These are phyloP conservation scores for Perognathus longimembris DNA, from an alignment of 2,113 vertebrate genomes.

Conservation along the genomic window DNA sequence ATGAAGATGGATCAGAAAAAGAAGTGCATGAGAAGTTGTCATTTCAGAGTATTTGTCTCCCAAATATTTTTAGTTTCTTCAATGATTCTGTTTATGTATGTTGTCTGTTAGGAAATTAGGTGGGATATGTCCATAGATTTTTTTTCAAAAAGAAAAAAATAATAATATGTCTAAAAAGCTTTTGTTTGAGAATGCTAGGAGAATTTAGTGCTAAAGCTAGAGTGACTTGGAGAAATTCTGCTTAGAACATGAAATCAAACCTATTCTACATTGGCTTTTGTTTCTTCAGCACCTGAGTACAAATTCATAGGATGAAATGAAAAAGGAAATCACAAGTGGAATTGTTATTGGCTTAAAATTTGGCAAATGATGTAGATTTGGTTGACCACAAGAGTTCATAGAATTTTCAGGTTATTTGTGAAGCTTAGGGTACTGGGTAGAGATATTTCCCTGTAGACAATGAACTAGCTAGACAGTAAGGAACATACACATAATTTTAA, in stretches of 20 bases:
- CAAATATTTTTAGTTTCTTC: background rate
- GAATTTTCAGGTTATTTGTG: background rate
- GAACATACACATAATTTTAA: background rate
- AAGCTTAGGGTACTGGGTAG: background rate
- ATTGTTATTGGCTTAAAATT: background rate
- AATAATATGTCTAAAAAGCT: background rate
- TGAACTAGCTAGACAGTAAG: fast-evolving
- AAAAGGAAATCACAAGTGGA: background rate
- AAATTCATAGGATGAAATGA: background rate
- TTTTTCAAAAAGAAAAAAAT: background rate
- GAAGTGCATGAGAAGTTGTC: fast-evolving
- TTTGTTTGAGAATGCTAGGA: background rate
- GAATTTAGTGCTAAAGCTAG: background rate
- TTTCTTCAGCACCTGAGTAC: background rate
- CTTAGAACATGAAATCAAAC: background rate
- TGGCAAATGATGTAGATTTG: background rate
- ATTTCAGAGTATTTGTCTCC: too few relatives aligned
- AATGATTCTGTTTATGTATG: background rate
- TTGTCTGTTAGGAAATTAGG: background rate
- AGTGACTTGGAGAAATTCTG: fast-evolving
- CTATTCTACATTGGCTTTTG: background rate
- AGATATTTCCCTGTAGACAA: background rate
- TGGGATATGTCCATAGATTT: background rate
- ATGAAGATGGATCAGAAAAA: background rate
- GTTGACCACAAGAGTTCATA: background rate